Evolutionary conservation across 2,888 invertebrate species (phyloP), one percentile per base, ranked within the genome.

Genomic region (Ethmia dodecea): DNA sequence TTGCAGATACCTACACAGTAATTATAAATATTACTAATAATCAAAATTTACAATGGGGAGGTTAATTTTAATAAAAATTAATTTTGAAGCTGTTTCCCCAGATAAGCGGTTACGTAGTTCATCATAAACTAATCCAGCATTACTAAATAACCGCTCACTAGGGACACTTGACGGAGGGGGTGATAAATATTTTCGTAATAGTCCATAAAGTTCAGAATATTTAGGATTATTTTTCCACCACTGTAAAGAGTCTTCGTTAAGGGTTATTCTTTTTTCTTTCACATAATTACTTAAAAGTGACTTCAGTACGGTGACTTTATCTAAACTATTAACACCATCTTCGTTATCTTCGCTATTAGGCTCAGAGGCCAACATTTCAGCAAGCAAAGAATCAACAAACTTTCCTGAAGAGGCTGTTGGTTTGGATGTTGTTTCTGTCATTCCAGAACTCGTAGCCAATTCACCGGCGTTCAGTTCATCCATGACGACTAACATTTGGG

Each of bases 191-290:
- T 15, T 6, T 9, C 15, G 13, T 8, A 24, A 13, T 14, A 12
- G 8, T 14, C 14, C 28, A 14, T 14, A 14, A 6, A 28, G 15
- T 9, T 14, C 15, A 4, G 6, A 2, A 14, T 28, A 28, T 13
- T 36, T 30, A 27, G 27, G 32, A 35, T 35, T 33, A 16, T 33
- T 38, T 42, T 37, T 42, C 42, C 38, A 38, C 38, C 38, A 42
- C 24, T 33, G 33, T 33, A 42, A 36, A 30, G 34, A 31, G 37
- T 42, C 10, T 36, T 39, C 39, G 34, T 13, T 37, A 13, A 37
- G 28, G 33, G 35, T 37, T 29, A 35, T 32, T 32, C 41, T 34
- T 25, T 41, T 41, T 16, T 41, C 34, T 22, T 16, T 35, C 35
- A 35, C 36, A 28, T 38, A 38, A 14, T 41, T 32, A 41, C 37